Evolutionary conservation across 2,113 vertebrate genomes (phyloP).

Genomic region (Corythornis cristatus): DNA sequence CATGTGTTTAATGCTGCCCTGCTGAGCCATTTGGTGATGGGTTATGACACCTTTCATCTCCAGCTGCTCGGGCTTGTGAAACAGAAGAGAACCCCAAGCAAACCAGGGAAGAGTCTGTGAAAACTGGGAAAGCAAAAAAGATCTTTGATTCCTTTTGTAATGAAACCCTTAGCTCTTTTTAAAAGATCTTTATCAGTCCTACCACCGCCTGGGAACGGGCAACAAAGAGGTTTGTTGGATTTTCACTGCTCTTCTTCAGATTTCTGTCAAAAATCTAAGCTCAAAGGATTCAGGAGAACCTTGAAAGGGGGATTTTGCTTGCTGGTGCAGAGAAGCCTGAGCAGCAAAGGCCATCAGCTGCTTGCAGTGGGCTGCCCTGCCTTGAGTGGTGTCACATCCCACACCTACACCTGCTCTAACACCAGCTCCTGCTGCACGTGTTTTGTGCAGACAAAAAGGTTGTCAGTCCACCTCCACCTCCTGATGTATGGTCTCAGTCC

Average conservation of each 20-base stretch:
- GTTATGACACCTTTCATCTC: background rate
- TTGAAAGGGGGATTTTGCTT: background rate
- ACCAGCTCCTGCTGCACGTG: background rate
- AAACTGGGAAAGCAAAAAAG: background rate
- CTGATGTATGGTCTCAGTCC: background rate
- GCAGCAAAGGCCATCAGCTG: background rate
- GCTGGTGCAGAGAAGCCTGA: background rate
- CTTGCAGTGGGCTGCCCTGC: background rate
- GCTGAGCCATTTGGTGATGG: background rate
- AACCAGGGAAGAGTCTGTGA: background rate
- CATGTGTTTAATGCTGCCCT: background rate
- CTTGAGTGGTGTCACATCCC: fast-evolving
- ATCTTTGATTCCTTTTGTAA: background rate
- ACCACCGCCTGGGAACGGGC: background rate
- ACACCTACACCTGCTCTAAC: background rate
- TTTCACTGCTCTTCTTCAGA: background rate
- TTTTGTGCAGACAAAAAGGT: background rate
- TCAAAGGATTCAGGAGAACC: background rate
- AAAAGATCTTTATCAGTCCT: background rate
- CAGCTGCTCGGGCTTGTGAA: background rate
- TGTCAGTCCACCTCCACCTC: background rate
- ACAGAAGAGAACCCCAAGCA: background rate
- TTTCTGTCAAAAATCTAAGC: background rate
- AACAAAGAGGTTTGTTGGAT: background rate
- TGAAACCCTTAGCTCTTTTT: background rate